These are phyloP conservation scores for Climacteris rufus DNA, from an alignment of 2,113 vertebrate species.

Conservation along the genomic window DNA sequence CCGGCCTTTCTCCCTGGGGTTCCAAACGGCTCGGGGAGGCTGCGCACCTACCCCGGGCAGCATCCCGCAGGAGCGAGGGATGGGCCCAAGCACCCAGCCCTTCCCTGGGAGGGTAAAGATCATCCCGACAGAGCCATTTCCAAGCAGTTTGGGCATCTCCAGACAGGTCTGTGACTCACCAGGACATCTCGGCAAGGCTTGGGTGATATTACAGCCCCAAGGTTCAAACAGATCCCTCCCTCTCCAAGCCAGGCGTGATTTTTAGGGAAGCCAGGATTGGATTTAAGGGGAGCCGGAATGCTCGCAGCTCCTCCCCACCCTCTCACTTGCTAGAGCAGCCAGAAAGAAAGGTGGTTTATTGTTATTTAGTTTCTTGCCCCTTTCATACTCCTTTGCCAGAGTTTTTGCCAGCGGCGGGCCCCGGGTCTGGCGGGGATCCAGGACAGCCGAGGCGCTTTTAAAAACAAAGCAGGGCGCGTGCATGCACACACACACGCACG, in stretches of 20 bases:
- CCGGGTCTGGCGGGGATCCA: slow-evolving; percentile 23
- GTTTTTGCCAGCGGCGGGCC: slow-evolving; percentile 43
- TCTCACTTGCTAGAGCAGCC: background rate
- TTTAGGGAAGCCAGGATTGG: background rate
- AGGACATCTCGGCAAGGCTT: background rate
- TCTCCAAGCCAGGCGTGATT: background rate
- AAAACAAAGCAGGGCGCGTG: slow-evolving; percentile 57
- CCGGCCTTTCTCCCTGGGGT: background rate
- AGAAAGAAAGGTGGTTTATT: background rate
- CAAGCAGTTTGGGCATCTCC: slow-evolving; percentile 58
- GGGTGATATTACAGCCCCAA: background rate
- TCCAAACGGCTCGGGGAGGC: background rate
- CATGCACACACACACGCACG: slow-evolving; percentile 58
- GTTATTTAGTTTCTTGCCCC: slow-evolving; percentile 40
- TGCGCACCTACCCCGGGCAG: background rate
- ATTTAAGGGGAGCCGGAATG: background rate
- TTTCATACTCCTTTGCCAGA: slow-evolving; percentile 32
- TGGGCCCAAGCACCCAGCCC: background rate
- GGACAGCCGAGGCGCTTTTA: slow-evolving; percentile 39
- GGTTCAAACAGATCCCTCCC: background rate
- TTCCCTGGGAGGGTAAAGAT: slow-evolving; percentile 24
- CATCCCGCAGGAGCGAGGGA: background rate
- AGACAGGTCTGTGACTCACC: slow-evolving; percentile 58
- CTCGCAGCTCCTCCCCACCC: background rate
- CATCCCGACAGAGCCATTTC: background rate